Evolutionary conservation across 2,797 vertebrate genomes (phyloP).

Genomic region (Acanthurus tractus): DNA sequence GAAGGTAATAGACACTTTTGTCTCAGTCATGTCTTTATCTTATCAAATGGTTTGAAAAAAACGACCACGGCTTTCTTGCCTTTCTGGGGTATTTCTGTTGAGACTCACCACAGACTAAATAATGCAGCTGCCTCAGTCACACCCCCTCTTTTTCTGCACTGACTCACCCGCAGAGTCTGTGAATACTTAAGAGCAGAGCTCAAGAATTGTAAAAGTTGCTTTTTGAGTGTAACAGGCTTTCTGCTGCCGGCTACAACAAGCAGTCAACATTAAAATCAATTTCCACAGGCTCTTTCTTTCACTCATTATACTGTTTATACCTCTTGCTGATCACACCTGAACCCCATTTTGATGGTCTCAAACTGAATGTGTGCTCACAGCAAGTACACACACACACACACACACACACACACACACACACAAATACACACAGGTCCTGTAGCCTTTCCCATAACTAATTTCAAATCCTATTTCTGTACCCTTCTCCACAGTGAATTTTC

Average conservation of each 20-base stretch:
- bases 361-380: constrained; percentile 22
- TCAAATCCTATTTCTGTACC: constrained; percentile 57
- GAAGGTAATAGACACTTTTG: too few relatives aligned
- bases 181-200: constrained; percentile 27
- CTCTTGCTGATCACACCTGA: constrained; percentile 53
- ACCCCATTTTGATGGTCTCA: constrained; percentile 33
- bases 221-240: constrained; percentile 56
- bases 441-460: constrained; percentile 56
- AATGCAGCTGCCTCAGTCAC: constrained; percentile 33
- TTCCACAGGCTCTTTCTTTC: constrained; percentile 56
- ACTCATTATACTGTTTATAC: constrained; percentile 53
- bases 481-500: constrained; percentile 58
- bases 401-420: background rate
- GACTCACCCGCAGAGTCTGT: constrained; percentile 37
- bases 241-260: constrained; percentile 58
- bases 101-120: constrained; percentile 37
- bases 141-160: constrained; percentile 10
- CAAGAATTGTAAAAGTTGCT: constrained; percentile 49
- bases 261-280: constrained; percentile 75
- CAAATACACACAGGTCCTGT: constrained; percentile 30
- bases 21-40: background rate
- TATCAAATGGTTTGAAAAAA: background rate
- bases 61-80: background rate
- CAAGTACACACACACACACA: background rate
- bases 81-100: constrained; percentile 12